Percentiles rank a stretch among this genome's conserved stretches.
Evolutionary conservation across 2,888 invertebrate species (phyloP).

Genomic region (Molorchus minor): DNA sequence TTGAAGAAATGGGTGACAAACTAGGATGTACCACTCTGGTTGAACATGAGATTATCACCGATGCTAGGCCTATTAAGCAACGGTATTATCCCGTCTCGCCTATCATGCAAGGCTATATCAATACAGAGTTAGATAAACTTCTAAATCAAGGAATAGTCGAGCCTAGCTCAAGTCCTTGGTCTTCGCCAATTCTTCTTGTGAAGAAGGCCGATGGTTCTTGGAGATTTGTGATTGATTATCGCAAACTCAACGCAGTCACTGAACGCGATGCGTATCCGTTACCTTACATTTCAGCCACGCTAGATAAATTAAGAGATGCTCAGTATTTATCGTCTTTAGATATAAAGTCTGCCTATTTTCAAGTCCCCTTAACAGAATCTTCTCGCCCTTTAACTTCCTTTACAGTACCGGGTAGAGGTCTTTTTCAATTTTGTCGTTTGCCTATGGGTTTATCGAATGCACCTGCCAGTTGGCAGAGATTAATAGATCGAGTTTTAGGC

Average conservation of each 20-base stretch:
- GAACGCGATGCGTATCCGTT: constrained; percentile 14
- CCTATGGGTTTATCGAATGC: constrained; percentile 49
- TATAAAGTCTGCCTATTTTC: constrained; percentile 3
- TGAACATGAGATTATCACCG: not conserved
- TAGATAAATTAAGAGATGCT: constrained; percentile 20
- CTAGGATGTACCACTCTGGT: not conserved
- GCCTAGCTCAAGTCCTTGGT: constrained; percentile 21
- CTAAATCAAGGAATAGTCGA: constrained; percentile 24
- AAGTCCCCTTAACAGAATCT: constrained; percentile 7
- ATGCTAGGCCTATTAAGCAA: not conserved
- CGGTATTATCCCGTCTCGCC: not conserved
- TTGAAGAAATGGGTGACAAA: not conserved
- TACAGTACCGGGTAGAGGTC: constrained; percentile 45
- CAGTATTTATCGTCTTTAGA: constrained; percentile 5
- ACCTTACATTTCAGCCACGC: constrained; percentile 3
- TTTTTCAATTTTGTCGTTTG: constrained; percentile 50
- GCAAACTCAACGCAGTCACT: constrained; percentile 2
- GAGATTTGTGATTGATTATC: constrained; percentile 16
- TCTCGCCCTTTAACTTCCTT: not conserved
- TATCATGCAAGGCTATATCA: constrained; percentile 24
- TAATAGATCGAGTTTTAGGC: not conserved
- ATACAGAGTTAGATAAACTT: constrained; percentile 18
- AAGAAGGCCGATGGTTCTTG: constrained; percentile 15
- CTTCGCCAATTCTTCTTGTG: constrained; percentile 21
- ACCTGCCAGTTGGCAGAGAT: constrained; percentile 49